Percentiles rank a stretch among this genome's conserved stretches.
These are phyloP conservation scores for Diadumene lineata DNA, from an alignment of 92 coral and sea anemone species.

Conservation along the genomic window DNA sequence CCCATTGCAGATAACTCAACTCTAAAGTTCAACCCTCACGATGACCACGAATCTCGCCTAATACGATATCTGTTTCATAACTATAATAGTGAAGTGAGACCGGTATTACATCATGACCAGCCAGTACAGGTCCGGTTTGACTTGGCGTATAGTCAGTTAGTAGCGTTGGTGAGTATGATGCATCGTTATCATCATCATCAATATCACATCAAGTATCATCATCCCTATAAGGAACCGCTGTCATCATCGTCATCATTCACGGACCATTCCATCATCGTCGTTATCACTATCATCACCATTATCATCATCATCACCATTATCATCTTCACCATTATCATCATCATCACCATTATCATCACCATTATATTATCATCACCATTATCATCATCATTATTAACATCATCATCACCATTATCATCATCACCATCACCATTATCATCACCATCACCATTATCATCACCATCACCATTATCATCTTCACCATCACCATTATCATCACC, in stretches of 20 bases:
- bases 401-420: too few relatives aligned
- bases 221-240: too few relatives aligned
- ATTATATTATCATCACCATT: too few relatives aligned
- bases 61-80: constrained; percentile 52
- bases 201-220: too few relatives aligned
- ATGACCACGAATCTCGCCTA: constrained; percentile 64
- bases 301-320: neutral
- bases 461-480: neutral
- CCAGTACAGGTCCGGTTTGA: constrained; percentile 64
- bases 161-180: constrained; percentile 67
- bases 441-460: too few relatives aligned
- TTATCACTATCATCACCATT: neutral
- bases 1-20: too few relatives aligned
- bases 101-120: constrained; percentile 48
- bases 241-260: neutral
- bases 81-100: constrained; percentile 77
- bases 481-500: too few relatives aligned
- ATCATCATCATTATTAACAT: too few relatives aligned
- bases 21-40: too few relatives aligned
- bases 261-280: neutral
- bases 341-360: too few relatives aligned
- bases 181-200: neutral
- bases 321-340: too few relatives aligned
- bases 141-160: constrained; percentile 76
- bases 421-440: too few relatives aligned